These are phyloP conservation scores for Metridium senile DNA, from an alignment of 92 coral and sea anemone species.

Conservation along the genomic window DNA sequence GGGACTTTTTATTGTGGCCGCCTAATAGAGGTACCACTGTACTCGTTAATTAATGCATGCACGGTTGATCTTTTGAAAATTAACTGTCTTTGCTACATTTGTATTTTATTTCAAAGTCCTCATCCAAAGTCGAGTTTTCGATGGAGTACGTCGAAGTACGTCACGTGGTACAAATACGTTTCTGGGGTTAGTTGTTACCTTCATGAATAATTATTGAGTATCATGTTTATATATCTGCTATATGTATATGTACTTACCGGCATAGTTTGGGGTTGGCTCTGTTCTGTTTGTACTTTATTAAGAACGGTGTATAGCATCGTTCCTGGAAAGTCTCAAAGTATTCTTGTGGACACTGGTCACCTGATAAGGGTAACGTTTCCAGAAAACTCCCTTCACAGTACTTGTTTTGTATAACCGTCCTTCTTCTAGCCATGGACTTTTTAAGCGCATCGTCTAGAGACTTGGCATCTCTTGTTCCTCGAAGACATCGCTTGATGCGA, in stretches of 20 bases:
- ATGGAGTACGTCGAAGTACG: no score
- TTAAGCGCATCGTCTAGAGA: neutral
- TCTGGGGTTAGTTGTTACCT: neutral
- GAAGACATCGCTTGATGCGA: slow-evolving; percentile 18
- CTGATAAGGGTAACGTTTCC: slow-evolving; percentile 18
- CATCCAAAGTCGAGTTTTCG: no score
- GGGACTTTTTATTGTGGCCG: no score
- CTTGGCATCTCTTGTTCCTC: slow-evolving; percentile 26
- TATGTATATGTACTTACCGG: slow-evolving; percentile 23
- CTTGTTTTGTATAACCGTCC: neutral
- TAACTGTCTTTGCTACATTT: no score
- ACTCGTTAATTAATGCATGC: no score
- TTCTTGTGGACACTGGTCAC: slow-evolving; percentile 27
- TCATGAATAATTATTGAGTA: neutral
- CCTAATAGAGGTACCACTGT: no score
- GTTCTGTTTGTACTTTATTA: slow-evolving; percentile 15
- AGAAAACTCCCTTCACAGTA: slow-evolving; percentile 29
- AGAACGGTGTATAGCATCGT: slow-evolving; percentile 12
- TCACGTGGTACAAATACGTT: no score
- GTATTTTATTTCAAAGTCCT: no score
- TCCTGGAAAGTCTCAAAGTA: slow-evolving; percentile 41
- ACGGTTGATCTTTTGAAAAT: no score
- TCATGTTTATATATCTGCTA: no score
- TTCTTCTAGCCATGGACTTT: neutral
- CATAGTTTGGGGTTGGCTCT: slow-evolving; percentile 28